Base-by-base conservation (phyloP, 2,888 invertebrate species). In the Cheilosia impressa region DNA sequence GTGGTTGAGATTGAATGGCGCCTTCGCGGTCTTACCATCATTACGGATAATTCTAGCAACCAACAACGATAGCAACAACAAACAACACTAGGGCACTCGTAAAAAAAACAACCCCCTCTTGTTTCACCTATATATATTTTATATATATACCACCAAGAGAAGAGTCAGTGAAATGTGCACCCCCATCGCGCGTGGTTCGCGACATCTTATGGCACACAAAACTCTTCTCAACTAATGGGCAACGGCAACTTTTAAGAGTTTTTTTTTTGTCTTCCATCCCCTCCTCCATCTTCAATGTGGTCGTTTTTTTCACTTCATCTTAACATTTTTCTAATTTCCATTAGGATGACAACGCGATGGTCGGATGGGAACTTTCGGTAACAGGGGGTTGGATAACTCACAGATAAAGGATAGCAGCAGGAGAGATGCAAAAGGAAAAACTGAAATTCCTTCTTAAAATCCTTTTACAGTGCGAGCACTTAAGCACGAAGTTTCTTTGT, bases 21-120 rank as follows among this genome's bases (percentile, higher is more conserved):
- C 85, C 85, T 85, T 85, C 76, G 85, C 77, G 85, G 85, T 85
- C 81, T 77, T 81, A 77, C 81, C 81, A 81, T 81, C 85, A 85
- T 85, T 85, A 85, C 62, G 77, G 85, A 85, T 85, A 85, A 85
- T 85, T 81, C 81, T 58, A 75, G 76, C 76, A 77, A 76, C 72
- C 76, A 77, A 81, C 72, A 73, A 63, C 72, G 68, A 78, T 57
- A 79, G 63, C 72, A 73, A 68, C 62, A 76, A 85, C 81, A 85
- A 85, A 72, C 85, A 81, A 65, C 47, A 45, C 47, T 77, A 63
- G 65, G 38, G 41, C 22, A 65, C 55, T 57, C 38, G 63, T 34
- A 22, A 52, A 52, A 22, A 60, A 79, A 75, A 65, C 69, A 80
- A 47, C 81, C 69, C 75, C 75, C 65, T n/a, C 38, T 27, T 77